Percentiles rank a stretch among this genome's conserved stretches.
Evolutionary conservation across 2,113 vertebrate species (phyloP).

Genomic region (Morone chrysops): DNA sequence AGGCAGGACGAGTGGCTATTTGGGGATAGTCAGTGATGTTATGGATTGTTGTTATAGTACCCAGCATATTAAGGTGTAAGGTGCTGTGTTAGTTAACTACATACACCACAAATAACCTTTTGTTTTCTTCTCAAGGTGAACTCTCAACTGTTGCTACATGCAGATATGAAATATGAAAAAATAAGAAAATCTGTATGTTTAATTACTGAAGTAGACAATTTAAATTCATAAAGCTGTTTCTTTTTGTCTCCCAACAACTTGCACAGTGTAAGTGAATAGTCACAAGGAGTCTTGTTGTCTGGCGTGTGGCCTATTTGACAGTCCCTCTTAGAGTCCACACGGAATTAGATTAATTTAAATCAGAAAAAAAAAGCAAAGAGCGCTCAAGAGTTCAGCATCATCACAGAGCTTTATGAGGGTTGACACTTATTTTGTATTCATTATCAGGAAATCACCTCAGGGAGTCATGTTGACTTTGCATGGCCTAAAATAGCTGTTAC

Average conservation of each 20-base stretch:
- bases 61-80: constrained; percentile 45
- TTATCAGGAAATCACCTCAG: constrained; percentile 84
- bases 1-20: constrained; percentile 84
- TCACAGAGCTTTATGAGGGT: constrained; percentile 80
- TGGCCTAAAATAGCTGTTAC: constrained; percentile 81
- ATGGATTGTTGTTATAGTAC: constrained; percentile 85
- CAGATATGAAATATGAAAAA: constrained; percentile 10
- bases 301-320: constrained; percentile 77
- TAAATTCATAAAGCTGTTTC: constrained; percentile 8
- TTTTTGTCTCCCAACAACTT: constrained; percentile 4
- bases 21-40: constrained; percentile 83
- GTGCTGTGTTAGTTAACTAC: constrained; percentile 1
- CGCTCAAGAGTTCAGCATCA: constrained; percentile 78
- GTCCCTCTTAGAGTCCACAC: constrained; percentile 73
- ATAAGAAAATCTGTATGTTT: background rate
- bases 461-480: constrained; percentile 83
- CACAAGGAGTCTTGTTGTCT: constrained; percentile 63
- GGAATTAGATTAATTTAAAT: constrained; percentile 85
- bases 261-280: constrained; percentile 59
- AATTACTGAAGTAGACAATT: background rate
- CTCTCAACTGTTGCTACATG: background rate
- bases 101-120: background rate
- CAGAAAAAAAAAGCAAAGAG: constrained; percentile 54
- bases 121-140: constrained; percentile 6
- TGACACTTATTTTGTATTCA: constrained; percentile 86